Percentiles rank a stretch among this genome's conserved stretches.
Conservation (phyloP, 2,113 vertebrate species). For the Psephotus haematonotus region DNA sequence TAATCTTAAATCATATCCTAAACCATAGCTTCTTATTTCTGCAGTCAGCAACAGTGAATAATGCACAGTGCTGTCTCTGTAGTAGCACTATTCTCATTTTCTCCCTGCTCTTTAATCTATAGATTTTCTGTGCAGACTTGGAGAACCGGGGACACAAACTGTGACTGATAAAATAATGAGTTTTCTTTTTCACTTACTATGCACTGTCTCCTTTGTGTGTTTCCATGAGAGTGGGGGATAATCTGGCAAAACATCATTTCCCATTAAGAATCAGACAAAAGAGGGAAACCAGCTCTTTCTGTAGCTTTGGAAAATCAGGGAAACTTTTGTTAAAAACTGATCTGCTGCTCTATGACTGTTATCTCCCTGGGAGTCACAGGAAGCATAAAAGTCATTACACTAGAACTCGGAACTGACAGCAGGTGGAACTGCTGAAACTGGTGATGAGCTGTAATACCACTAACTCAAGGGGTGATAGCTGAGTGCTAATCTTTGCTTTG, state of each 20-base stretch:
- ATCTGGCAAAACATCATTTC: background rate
- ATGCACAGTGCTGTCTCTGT: background rate
- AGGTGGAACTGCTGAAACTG: background rate
- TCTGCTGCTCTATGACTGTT: background rate
- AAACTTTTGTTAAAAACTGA: background rate
- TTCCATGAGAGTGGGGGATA: background rate
- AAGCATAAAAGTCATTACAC: background rate
- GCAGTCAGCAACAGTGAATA: background rate
- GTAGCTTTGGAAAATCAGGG: background rate
- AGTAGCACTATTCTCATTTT: background rate
- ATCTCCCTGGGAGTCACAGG: background rate
- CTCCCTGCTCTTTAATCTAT: background rate
- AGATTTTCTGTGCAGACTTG: background rate
- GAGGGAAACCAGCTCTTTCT: background rate
- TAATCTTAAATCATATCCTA: constrained; percentile 7
- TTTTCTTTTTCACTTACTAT: background rate
- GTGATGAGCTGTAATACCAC: background rate
- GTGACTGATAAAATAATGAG: background rate
- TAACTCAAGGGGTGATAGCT: background rate
- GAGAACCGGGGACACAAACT: background rate
- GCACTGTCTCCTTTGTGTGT: background rate
- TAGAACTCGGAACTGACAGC: background rate
- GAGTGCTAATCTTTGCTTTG: background rate
- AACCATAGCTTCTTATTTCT: background rate
- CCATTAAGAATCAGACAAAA: background rate